Base-by-base conservation (phyloP, 2,888 invertebrate genomes). In the Crocallis elinguaria region DNA sequence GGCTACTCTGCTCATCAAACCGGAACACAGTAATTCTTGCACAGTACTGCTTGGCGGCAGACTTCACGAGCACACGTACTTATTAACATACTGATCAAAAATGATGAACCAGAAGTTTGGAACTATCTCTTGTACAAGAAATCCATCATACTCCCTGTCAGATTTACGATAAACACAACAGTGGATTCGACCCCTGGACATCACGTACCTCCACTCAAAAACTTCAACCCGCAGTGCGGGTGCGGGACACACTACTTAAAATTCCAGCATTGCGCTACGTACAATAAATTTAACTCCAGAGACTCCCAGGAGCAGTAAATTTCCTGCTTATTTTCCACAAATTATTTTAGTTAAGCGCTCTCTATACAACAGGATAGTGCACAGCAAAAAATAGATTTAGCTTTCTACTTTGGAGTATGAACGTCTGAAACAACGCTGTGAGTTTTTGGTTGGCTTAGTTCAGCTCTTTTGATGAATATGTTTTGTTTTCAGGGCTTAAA, bases 241-340 rank as follows among this genome's bases (percentile, higher is more conserved):
- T 52, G 27, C 37, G 37, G 35, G 45, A 46, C 60, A 39, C 58
- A 58, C 84, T 85, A 77, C 66, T 87, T 87, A 78, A 85, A 84
- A 88, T 87, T 87, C 88, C 75, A 73, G 76, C 77, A 82, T 81
- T 36, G 46, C 73, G 69, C 82, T 81, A 71, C 80, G 81, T 79
- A 79, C 86, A 80, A 85, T 86, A 86, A 87, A 88, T 87, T 86
- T 70, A 75, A 76, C 77, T 81, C 71, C 60, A 62, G 68, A 72
- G 73, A 74, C 75, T 79, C 79, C 66, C 71, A 50, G 67, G 70
- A 66, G 77, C 69, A 78, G 77, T 82, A 82, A 85, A 86, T 85
- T 86, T 78, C 49, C 73, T 73, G 77, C 78, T 82, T 84, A 83
- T 84, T 83, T 83, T 75, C 75, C 68, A 79, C 82, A 86, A 86